Conservation (phyloP, 2,888 invertebrate genomes). For the Biston stratarius region DNA sequence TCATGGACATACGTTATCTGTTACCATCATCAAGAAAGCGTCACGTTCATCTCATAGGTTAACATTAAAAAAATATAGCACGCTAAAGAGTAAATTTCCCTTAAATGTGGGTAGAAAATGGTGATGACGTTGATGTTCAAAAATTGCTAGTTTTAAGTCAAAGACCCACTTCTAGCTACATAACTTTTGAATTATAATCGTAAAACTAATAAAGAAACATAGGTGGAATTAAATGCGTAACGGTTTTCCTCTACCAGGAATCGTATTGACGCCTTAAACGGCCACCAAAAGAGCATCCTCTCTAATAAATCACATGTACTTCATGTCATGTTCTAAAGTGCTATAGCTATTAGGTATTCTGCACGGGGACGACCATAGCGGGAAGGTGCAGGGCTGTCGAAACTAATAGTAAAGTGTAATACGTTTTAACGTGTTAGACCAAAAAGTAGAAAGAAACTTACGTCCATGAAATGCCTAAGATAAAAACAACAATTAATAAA, state of each 20-base stretch:
- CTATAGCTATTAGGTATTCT: conserved; percentile 60
- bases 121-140: too few species aligned
- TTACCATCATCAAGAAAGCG: too few species aligned
- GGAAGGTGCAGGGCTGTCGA: conserved; percentile 45
- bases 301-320: conserved; percentile 55
- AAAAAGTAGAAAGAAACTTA: neutral
- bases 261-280: conserved; percentile 47
- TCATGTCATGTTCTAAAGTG: conserved; percentile 34
- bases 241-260: conserved; percentile 41
- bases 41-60: too few species aligned
- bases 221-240: conserved; percentile 33
- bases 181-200: conserved; percentile 28
- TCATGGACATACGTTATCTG: too few species aligned
- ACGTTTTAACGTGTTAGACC: too few species aligned
- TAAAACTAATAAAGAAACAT: neutral
- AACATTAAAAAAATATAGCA: too few species aligned
- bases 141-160: too few species aligned
- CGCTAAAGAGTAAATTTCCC: too few species aligned
- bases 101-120: too few species aligned
- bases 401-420: neutral
- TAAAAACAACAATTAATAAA: too few species aligned
- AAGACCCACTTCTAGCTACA: neutral
- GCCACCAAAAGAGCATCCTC: conserved; percentile 47
- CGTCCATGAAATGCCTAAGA: neutral
- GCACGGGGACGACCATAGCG: conserved; percentile 57